Percentiles rank a stretch among this genome's conserved stretches.
Evolutionary conservation across 2,113 vertebrate genomes (phyloP).

Genomic region (Coptodon rendalli): DNA sequence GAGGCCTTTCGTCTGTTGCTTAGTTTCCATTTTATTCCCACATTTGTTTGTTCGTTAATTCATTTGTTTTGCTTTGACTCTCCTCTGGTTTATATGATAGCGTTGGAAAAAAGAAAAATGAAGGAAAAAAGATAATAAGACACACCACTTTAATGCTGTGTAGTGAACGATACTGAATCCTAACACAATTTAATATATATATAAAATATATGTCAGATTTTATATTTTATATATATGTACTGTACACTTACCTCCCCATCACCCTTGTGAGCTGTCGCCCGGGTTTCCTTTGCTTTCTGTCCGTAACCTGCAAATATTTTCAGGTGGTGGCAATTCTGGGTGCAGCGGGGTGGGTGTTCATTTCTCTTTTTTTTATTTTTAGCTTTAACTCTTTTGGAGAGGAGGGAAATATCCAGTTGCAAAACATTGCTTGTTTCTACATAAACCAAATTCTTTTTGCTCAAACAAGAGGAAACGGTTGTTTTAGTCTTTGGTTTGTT

Average conservation of each 20-base stretch:
- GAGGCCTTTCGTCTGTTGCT: slow-evolving; percentile 81
- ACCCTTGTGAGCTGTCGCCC: slow-evolving; percentile 44
- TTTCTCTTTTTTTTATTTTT: slow-evolving; percentile 45
- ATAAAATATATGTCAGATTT: neutral
- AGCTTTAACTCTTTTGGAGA: slow-evolving; percentile 85
- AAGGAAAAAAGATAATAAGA: slow-evolving; percentile 36
- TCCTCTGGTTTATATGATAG: slow-evolving; percentile 75
- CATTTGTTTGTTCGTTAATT: slow-evolving; percentile 53
- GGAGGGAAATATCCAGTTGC: slow-evolving; percentile 76
- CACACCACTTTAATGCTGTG: slow-evolving; percentile 63
- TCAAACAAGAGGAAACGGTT: slow-evolving; percentile 71
- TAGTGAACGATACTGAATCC: slow-evolving; percentile 60
- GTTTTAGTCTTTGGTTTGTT: slow-evolving; percentile 68
- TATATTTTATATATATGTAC: neutral
- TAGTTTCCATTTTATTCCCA: slow-evolving; percentile 47
- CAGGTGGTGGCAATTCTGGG: slow-evolving; percentile 28
- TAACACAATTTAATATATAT: slow-evolving; percentile 52
- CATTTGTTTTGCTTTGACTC: slow-evolving; percentile 61
- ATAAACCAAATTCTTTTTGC: slow-evolving; percentile 84
- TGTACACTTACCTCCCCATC: slow-evolving; percentile 59
- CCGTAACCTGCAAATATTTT: slow-evolving; percentile 48
- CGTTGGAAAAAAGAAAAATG: slow-evolving; percentile 27
- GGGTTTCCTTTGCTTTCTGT: slow-evolving; percentile 49
- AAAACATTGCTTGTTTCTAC: slow-evolving; percentile 86
- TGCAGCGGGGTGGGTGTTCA: slow-evolving; percentile 32